These are phyloP conservation scores for Bombyx huttoni DNA, from an alignment of 2,888 invertebrate genomes.

Conservation along the genomic window DNA sequence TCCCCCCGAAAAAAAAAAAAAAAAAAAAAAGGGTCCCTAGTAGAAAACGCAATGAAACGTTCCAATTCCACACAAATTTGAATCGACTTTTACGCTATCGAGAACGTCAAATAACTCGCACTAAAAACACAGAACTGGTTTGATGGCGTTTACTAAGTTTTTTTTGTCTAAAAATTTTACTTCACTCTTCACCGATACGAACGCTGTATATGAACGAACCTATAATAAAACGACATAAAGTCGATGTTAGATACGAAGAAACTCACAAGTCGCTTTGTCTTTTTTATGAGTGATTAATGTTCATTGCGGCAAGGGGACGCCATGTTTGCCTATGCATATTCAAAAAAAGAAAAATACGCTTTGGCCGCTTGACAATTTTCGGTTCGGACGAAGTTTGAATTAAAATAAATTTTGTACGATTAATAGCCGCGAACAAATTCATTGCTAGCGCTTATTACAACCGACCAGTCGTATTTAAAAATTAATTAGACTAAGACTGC, in stretches of 20 bases:
- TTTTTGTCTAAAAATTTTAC: background rate
- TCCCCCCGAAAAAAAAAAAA: too few species aligned
- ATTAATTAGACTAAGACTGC: too few species aligned
- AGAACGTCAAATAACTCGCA: too few species aligned
- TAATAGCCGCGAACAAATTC: background rate
- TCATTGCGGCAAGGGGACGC: constrained; percentile 26
- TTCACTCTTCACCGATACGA: background rate
- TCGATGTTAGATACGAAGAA: constrained; percentile 53
- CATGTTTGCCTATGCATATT: constrained; percentile 47
- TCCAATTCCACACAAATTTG: too few species aligned
- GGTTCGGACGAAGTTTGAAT: constrained; percentile 8
- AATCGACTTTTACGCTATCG: too few species aligned
- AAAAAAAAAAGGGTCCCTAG: too few species aligned
- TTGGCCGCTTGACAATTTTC: background rate
- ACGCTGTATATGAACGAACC: constrained; percentile 1
- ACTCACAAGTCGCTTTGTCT: constrained; percentile 56
- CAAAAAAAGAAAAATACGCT: constrained; percentile 19
- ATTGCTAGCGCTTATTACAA: background rate
- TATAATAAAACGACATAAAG: constrained; percentile 41
- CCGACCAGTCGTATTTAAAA: too few species aligned
- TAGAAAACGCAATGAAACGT: too few species aligned
- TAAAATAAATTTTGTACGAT: background rate
- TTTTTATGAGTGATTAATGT: constrained; percentile 71
- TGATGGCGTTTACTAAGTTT: too few species aligned
- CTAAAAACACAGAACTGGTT: too few species aligned